These are phyloP conservation scores for Danaus plexippus DNA, from an alignment of 1,140 invertebrate species.

Conservation along the genomic window DNA sequence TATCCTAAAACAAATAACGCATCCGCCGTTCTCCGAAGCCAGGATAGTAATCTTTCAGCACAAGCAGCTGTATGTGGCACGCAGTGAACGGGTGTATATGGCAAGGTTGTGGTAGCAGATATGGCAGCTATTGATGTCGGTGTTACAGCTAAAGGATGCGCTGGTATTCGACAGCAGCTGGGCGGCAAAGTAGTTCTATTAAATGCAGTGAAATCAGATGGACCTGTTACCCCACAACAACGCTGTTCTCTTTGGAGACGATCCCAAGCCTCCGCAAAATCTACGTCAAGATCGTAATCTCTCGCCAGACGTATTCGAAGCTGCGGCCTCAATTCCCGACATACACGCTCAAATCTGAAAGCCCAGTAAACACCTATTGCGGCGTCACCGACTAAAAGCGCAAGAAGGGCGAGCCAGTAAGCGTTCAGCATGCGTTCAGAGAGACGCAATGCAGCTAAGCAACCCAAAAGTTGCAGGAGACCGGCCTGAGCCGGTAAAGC, in stretches of 20 bases:
- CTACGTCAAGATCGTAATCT: conserved; percentile 81
- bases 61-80: conserved; percentile 75
- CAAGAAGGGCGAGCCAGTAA: conserved; percentile 87
- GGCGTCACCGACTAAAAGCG: conserved; percentile 86
- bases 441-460: conserved; percentile 83
- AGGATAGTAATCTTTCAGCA: conserved; percentile 78
- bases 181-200: conserved; percentile 64
- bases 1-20: conserved; percentile 88
- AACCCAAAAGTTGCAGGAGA: conserved; percentile 82
- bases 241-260: conserved; percentile 80
- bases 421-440: conserved; percentile 86
- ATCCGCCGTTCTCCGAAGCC: conserved; percentile 84
- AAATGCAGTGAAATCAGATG: conserved; percentile 74
- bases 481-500: conserved; percentile 82
- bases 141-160: conserved; percentile 51
- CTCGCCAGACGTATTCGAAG: conserved; percentile 73
- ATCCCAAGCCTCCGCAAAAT: conserved; percentile 86
- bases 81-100: conserved; percentile 55
- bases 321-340: conserved; percentile 78
- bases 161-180: conserved; percentile 71
- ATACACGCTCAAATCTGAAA: conserved; percentile 84
- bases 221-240: conserved; percentile 85
- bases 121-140: conserved; percentile 76
- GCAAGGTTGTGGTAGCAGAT: conserved; percentile 74
- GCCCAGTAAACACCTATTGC: conserved; percentile 90